Conservation (phyloP, 2,113 vertebrate genomes). For the Oncorhynchus mykiss region DNA sequence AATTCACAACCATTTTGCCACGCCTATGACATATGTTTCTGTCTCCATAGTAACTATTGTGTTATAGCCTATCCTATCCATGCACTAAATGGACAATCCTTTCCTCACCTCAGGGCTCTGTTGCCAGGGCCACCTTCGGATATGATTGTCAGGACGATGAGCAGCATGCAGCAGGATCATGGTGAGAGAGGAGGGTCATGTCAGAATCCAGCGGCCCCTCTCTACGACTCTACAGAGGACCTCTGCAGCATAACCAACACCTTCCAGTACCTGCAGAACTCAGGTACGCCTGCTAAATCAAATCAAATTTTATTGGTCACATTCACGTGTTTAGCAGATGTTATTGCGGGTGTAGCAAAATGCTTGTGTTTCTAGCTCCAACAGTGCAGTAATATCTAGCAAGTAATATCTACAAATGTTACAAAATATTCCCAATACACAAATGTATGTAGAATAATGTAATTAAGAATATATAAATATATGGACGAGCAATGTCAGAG, state of each 20-base stretch:
- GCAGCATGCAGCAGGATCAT: conserved; percentile 37
- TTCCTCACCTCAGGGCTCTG: neutral
- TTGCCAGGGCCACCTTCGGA: conserved; percentile 31
- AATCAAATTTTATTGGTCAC: too few relatives aligned
- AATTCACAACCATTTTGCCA: neutral
- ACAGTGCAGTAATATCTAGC: too few relatives aligned
- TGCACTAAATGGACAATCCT: neutral
- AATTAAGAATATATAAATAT: too few relatives aligned
- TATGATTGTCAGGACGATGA: conserved; percentile 55
- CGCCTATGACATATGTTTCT: neutral
- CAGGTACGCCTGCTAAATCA: conserved; percentile 50
- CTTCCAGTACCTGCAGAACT: conserved; percentile 85
- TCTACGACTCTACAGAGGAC: conserved; percentile 81
- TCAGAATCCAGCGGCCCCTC: conserved; percentile 28
- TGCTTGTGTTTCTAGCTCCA: too few relatives aligned
- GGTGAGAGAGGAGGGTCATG: conserved; percentile 32
- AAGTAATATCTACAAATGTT: too few relatives aligned
- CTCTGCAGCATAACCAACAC: conserved; percentile 84
- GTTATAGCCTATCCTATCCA: neutral
- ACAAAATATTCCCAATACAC: too few relatives aligned
- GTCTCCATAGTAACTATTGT: neutral
- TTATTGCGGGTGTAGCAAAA: too few relatives aligned
- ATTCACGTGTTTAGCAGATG: too few relatives aligned
- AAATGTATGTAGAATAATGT: too few relatives aligned
- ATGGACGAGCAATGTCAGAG: too few relatives aligned